phyloP scores from a whole-genome alignment of 2,888 invertebrate species.

The Urechis unicinctus region DNA sequence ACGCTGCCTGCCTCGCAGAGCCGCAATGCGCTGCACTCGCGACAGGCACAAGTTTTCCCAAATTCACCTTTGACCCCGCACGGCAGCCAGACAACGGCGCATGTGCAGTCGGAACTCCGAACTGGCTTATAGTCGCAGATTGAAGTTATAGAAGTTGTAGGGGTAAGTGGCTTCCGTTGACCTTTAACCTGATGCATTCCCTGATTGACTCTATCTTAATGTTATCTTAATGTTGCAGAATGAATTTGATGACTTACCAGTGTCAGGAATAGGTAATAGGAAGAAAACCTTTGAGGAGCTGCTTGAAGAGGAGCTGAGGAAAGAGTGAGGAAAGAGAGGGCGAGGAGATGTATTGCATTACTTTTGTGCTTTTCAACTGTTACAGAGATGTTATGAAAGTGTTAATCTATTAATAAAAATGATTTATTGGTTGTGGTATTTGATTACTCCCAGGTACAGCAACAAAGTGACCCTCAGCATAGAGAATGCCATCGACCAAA shows the following conservation, averaged over 20 bases:
- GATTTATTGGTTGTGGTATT: conserved; percentile 46
- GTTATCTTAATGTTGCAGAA: neutral
- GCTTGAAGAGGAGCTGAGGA: conserved; percentile 38
- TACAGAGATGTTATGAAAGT: conserved; percentile 11
- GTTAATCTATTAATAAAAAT: conserved; percentile 1
- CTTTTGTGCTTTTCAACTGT: conserved; percentile 8
- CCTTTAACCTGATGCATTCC: no score
- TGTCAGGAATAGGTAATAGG: conserved; percentile 1
- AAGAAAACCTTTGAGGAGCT: conserved; percentile 46
- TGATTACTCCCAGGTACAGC: conserved; percentile 37
- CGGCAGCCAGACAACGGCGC: no score
- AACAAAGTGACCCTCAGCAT: conserved; percentile 5
- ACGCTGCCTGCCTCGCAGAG: no score
- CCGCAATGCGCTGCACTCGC: no score
- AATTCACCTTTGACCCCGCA: no score
- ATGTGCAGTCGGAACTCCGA: no score
- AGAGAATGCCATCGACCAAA: conserved; percentile 5
- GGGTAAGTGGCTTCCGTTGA: no score
- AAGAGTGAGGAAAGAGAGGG: conserved; percentile 10
- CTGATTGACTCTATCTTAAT: no score
- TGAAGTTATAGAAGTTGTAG: no score
- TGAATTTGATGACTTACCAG: conserved; percentile 10
- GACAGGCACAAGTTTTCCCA: no score
- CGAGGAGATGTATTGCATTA: neutral
- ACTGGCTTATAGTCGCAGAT: no score